Evolutionary conservation across 2,888 invertebrate genomes (phyloP).

Genomic region (Antheraea assamensis): DNA sequence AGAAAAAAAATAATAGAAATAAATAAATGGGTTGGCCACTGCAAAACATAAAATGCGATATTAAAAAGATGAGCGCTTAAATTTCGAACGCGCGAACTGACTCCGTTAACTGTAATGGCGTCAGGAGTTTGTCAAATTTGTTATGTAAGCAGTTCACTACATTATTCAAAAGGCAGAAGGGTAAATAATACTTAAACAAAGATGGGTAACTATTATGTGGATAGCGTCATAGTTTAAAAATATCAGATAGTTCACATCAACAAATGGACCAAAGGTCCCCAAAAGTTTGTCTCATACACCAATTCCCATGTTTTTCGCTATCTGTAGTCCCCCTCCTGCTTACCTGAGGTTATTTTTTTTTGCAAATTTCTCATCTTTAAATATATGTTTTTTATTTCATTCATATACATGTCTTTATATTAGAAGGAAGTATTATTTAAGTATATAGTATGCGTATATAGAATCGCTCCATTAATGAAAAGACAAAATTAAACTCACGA

Average conservation of each 20-base stretch:
- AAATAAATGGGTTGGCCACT: slow-evolving; percentile 6
- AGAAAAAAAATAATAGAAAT: slow-evolving; percentile 15
- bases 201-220: slow-evolving; percentile 34
- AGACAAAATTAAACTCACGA: too few species aligned
- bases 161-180: slow-evolving; percentile 34
- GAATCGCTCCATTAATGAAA: too few species aligned
- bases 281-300: too few species aligned
- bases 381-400: too few species aligned
- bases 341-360: too few species aligned
- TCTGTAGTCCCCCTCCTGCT: too few species aligned
- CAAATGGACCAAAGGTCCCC: too few species aligned
- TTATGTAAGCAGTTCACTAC: slow-evolving; percentile 19
- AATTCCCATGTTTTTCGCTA: too few species aligned
- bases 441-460: too few species aligned
- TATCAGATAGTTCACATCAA: not conserved
- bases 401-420: too few species aligned
- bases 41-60: not conserved
- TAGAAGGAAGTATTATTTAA: too few species aligned
- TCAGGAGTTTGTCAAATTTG: not conserved
- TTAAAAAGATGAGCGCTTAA: not conserved
- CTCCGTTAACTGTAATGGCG: slow-evolving; percentile 7
- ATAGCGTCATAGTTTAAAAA: slow-evolving; percentile 4
- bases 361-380: too few species aligned
- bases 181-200: slow-evolving; percentile 53
- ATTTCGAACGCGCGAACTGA: slow-evolving; percentile 13